Conservation (phyloP, 2,888 invertebrate species). For the Himalopsyche kuldschensis region DNA sequence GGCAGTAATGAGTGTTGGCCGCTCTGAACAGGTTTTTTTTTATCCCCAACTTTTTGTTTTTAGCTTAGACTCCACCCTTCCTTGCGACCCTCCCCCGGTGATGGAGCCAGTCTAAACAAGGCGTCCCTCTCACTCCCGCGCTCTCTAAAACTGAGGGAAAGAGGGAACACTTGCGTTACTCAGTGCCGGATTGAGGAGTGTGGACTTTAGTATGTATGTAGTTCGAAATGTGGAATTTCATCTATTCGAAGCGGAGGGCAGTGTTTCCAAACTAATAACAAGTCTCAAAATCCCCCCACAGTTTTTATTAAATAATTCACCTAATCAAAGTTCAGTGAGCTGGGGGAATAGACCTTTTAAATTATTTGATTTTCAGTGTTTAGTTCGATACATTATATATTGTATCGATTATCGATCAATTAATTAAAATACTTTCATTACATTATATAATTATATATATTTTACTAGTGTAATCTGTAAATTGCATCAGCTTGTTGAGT, state of each 20-base stretch:
- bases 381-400: no score
- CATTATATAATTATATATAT: no score
- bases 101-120: not conserved
- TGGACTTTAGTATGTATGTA: slow-evolving; percentile 2
- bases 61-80: slow-evolving; percentile 23
- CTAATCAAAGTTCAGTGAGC: no score
- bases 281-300: no score
- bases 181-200: slow-evolving; percentile 12
- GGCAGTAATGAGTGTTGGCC: slow-evolving; percentile 23
- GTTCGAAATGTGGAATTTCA: slow-evolving; percentile 13
- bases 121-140: slow-evolving; percentile 19
- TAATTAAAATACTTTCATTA: no score
- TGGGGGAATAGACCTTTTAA: no score
- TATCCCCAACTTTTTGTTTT: slow-evolving; percentile 26
- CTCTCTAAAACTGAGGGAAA: slow-evolving; percentile 6
- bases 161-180: not conserved
- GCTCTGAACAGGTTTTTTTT: slow-evolving; percentile 29
- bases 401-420: no score
- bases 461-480: no score
- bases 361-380: no score
- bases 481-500: no score
- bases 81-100: slow-evolving; percentile 19
- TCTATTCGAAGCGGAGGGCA: not conserved
- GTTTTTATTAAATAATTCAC: no score
- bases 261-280: not conserved